Evolutionary conservation across 2,113 vertebrate species (phyloP), one percentile per base, ranked within the genome.

Genomic region (Sprattus sprattus): DNA sequence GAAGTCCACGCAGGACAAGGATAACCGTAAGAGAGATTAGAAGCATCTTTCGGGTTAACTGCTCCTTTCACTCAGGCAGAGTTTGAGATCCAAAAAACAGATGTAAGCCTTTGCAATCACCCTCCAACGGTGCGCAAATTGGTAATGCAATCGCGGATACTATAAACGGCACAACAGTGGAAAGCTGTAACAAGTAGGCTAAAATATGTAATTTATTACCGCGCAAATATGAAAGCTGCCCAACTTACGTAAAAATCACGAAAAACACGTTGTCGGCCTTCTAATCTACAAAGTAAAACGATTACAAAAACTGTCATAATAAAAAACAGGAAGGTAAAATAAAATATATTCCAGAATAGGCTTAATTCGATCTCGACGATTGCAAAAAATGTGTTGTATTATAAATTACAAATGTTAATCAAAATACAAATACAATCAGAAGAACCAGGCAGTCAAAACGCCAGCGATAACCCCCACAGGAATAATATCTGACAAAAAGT

Each of bases 101-200:
- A 87, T 71, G n/a, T 71, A 71, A 9, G 28, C 64, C n/a, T 71
- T 10, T 71, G 25, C 10, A 7, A 71, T 71, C 28, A 32, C 64
- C 25, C 64, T 32, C 64, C 64, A 71, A 71, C 9, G 25, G 88
- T 87, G 82, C 54, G 84, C 84, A 83, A 83, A 87, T 28, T 87
- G 81, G 90, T 91, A 78, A 91, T 84, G 85, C 88, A 90, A 93
- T 91, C 87, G 86, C 86, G 91, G 25, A 89, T 90, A 75, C 92
- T 93, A 93, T 92, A 87, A 91, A 84, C 85, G 88, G 92, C 89
- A 9, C 84, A 22, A 28, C 25, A 32, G 60, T 28, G 9, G 7
- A n/a, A 67, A 67, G n/a, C 25, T 67, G 60, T 25, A 1, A 64
- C 18, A 22, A n/a, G 18, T 64, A 25, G 60, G 6, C n/a, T 39